Conservation (phyloP, 2,113 vertebrate genomes). For the Callaeas wilsoni region DNA sequence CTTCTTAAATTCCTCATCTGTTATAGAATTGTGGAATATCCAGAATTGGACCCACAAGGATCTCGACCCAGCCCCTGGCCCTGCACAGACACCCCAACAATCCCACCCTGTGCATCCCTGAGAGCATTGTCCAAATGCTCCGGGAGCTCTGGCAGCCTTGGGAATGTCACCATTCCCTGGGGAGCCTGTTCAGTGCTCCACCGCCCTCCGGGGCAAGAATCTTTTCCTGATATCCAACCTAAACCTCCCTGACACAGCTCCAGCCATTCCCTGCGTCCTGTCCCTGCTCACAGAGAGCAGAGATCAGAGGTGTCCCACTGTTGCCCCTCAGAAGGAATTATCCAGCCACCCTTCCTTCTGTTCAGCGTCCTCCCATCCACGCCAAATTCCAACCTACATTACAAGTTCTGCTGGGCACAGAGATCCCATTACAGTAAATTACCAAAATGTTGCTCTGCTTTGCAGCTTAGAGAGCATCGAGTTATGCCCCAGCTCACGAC, state of each 20-base stretch:
- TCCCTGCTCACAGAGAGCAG: neutral
- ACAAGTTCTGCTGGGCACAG: neutral
- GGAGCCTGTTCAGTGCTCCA: neutral
- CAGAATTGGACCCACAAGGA: neutral
- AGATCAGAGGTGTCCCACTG: neutral
- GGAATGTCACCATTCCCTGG: accelerated
- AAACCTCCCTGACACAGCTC: neutral
- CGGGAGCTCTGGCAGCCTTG: neutral
- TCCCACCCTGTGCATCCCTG: neutral
- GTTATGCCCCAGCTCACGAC: neutral
- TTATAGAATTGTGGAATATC: neutral
- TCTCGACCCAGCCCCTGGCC: neutral
- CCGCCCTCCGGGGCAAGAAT: neutral
- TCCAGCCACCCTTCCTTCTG: neutral
- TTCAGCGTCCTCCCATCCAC: accelerated
- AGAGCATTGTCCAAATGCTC: accelerated
- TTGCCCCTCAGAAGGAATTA: neutral
- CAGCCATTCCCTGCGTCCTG: accelerated
- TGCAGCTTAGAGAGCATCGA: neutral
- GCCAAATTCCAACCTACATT: neutral
- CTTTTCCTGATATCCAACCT: neutral
- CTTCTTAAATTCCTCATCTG: neutral
- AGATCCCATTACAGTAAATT: neutral
- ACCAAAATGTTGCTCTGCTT: neutral
- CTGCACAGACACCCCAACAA: neutral